phyloP scores from a whole-genome alignment of 1,140 invertebrate genomes.

The Macrobrachium nipponense region DNA sequence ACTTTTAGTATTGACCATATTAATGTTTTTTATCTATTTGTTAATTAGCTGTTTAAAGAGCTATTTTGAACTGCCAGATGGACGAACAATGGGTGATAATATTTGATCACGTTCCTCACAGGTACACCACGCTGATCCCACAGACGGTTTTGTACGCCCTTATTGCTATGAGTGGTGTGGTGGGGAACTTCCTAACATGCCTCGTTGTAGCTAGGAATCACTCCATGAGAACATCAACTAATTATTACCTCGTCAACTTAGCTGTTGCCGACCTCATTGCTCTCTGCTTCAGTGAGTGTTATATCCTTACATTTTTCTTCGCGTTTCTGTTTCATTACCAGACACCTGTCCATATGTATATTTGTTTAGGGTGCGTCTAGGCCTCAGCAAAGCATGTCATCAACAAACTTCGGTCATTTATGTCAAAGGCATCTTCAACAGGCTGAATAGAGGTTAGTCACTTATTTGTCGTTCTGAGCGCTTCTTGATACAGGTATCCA shows the following conservation, averaged over 20 bases:
- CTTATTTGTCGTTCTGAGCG: too few relatives aligned
- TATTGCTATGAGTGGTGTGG: constrained; percentile 86
- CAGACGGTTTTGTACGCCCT: constrained; percentile 79
- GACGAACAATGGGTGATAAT: neutral
- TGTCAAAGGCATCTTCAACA: too few relatives aligned
- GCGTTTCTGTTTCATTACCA: too few relatives aligned
- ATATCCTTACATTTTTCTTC: constrained; percentile 1
- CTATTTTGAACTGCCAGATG: neutral
- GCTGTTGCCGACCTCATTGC: constrained; percentile 93
- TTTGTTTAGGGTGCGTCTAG: too few relatives aligned
- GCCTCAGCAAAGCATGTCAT: too few relatives aligned
- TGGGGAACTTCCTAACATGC: constrained; percentile 94
- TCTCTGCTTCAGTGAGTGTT: constrained; percentile 78
- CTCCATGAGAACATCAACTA: constrained; percentile 75
- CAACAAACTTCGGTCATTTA: too few relatives aligned
- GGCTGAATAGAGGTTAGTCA: too few relatives aligned
- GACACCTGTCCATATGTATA: too few relatives aligned
- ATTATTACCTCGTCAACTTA: constrained; percentile 93
- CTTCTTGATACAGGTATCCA: too few relatives aligned
- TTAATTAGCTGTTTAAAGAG: neutral
- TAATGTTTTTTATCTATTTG: neutral
- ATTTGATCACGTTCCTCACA: neutral
- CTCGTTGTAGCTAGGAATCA: constrained; percentile 91
- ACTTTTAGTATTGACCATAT: neutral
- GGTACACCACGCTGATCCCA: constrained; percentile 64